phyloP scores from a whole-genome alignment of 1,140 invertebrate genomes.

The Eurosta solidaginis region DNA sequence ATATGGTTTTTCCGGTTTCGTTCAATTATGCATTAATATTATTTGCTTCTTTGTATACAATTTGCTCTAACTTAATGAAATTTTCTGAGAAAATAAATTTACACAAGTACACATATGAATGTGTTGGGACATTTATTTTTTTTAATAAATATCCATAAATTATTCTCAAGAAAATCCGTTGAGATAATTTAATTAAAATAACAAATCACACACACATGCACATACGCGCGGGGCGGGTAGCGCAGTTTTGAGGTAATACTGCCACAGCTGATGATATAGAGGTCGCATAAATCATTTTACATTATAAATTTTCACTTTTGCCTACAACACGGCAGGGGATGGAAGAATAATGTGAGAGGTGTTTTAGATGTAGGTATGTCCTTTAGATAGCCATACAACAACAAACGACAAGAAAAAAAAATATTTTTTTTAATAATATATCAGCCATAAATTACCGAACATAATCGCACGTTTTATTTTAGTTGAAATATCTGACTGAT shows the following conservation, averaged over 20 bases:
- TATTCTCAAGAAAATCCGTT: conserved; percentile 10
- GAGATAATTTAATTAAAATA: conserved; percentile 8
- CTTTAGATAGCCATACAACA: not conserved
- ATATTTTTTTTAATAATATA: too few relatives aligned
- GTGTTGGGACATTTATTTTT: not conserved
- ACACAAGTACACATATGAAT: not conserved
- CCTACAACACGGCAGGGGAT: conserved; percentile 7
- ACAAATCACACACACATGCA: conserved; percentile 8
- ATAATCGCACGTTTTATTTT: too few relatives aligned
- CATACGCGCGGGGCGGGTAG: not conserved
- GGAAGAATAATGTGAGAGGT: not conserved
- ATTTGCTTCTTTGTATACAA: not conserved
- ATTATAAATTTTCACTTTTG: conserved; percentile 23
- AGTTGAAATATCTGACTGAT: too few relatives aligned
- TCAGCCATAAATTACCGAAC: too few relatives aligned
- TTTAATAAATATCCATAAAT: conserved; percentile 8
- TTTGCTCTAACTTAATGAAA: not conserved
- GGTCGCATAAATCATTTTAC: not conserved
- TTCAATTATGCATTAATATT: not conserved
- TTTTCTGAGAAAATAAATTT: not conserved
- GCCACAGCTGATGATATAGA: not conserved
- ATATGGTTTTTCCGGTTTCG: not conserved
- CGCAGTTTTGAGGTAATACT: too few relatives aligned
- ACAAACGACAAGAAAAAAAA: too few relatives aligned
- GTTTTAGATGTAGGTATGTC: too few relatives aligned